Conservation (phyloP, 2,888 invertebrate species). For the Pterobdella sp. region DNA sequence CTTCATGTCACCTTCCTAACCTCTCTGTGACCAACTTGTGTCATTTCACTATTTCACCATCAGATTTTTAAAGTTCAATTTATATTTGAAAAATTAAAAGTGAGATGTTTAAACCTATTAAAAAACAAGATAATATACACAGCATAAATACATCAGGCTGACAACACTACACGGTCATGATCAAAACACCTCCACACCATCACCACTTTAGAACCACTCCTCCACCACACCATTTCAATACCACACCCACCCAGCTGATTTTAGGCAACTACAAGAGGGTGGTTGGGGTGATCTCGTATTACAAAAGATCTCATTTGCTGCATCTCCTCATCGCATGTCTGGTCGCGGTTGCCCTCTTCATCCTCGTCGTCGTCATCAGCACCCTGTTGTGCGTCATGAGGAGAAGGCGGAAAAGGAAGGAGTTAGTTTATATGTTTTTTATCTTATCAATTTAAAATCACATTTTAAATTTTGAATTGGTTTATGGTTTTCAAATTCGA, state of each 20-base stretch:
- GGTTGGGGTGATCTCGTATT: conserved; percentile 28
- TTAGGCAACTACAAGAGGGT: conserved; percentile 26
- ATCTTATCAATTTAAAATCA: too few relatives aligned
- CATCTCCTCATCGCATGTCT: conserved; percentile 15
- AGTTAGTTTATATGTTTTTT: background rate
- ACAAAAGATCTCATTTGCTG: conserved; percentile 8
- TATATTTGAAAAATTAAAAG: too few relatives aligned
- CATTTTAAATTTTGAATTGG: too few relatives aligned
- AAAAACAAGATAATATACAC: too few relatives aligned
- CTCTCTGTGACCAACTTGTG: background rate
- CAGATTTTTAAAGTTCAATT: too few relatives aligned
- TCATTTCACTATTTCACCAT: too few relatives aligned
- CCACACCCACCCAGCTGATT: conserved; percentile 14
- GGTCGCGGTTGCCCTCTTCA: conserved; percentile 11
- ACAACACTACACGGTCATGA: too few relatives aligned
- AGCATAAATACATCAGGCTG: too few relatives aligned
- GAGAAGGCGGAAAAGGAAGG: conserved; percentile 20
- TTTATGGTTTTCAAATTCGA: background rate
- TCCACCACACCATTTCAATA: background rate
- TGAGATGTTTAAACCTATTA: too few relatives aligned
- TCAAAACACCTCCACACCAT: background rate
- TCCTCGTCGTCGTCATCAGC: conserved; percentile 21
- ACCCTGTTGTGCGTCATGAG: conserved; percentile 22
- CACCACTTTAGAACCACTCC: background rate
- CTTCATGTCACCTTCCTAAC: background rate